phyloP scores from a whole-genome alignment of 2,113 vertebrate species.

The Thomomys bottae region DNA sequence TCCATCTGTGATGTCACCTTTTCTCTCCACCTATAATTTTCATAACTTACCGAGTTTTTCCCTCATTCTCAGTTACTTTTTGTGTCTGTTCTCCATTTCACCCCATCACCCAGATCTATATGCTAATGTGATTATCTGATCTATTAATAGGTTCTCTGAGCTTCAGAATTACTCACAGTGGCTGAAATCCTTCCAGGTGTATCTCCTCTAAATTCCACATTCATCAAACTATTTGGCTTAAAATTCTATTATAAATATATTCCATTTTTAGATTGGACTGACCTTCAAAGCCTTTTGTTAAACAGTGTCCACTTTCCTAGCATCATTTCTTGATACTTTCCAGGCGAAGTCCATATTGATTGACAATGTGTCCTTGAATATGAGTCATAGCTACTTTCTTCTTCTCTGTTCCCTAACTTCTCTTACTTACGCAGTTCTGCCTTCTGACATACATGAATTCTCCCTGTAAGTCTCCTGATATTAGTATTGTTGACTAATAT shows the following conservation, averaged over 20 bases:
- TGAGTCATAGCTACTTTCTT: not conserved
- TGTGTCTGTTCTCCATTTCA: not conserved
- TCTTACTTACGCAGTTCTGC: not conserved
- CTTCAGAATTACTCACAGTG: not conserved
- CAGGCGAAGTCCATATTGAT: not conserved
- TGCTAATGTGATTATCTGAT: not conserved
- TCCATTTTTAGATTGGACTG: not conserved
- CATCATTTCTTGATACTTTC: not conserved
- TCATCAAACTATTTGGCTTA: not conserved
- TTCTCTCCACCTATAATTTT: not conserved
- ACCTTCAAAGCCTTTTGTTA: not conserved
- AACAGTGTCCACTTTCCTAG: not conserved
- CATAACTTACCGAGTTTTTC: not conserved
- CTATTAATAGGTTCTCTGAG: not conserved
- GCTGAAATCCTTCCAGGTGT: not conserved
- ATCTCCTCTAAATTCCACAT: not conserved
- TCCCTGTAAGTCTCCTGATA: not conserved
- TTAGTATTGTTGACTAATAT: not conserved
- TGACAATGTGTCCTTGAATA: not conserved
- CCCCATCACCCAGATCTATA: not conserved
- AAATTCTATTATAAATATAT: not conserved
- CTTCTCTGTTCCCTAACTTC: not conserved
- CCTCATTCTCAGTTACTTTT: not conserved
- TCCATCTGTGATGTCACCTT: not conserved
- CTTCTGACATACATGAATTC: not conserved